Evolutionary conservation across 2,113 vertebrate genomes (phyloP).

Genomic region (Polypterus bichir): DNA sequence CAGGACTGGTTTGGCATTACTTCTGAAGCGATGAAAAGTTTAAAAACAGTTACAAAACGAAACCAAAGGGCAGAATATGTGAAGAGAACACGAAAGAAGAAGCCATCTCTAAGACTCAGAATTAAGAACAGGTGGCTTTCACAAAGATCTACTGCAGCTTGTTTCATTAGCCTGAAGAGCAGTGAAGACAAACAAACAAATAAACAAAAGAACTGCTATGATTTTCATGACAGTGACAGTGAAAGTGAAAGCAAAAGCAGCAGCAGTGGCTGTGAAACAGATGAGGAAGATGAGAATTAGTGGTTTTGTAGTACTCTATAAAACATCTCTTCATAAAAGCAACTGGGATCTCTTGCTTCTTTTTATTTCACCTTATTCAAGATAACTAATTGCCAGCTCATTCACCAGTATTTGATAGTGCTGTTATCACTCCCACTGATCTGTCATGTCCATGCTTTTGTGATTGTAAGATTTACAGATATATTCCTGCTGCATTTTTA

Average conservation of each 20-base stretch:
- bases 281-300: conserved; percentile 23
- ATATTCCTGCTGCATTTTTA: too few species aligned
- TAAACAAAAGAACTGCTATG: conserved; percentile 33
- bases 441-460: too few species aligned
- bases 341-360: too few species aligned
- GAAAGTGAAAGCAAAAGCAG: conserved; percentile 21
- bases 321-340: too few species aligned
- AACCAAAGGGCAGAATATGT: conserved; percentile 51
- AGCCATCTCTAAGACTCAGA: conserved; percentile 30
- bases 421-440: too few species aligned
- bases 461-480: too few species aligned
- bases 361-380: too few species aligned
- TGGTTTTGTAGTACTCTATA: too few species aligned
- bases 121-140: conserved; percentile 24
- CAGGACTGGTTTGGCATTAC: conserved; percentile 85
- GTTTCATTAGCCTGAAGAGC: neutral
- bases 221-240: conserved; percentile 26
- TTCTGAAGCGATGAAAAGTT: conserved; percentile 67
- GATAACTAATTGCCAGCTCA: too few species aligned
- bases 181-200: conserved; percentile 15
- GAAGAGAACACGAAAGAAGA: conserved; percentile 40
- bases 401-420: too few species aligned
- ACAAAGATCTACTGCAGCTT: conserved; percentile 2
- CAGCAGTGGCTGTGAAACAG: conserved; percentile 35
- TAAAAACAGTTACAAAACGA: conserved; percentile 70